A percentile compares a stretch with the other conserved stretches of the same genome.
phyloP scores from a whole-genome alignment of 2,797 vertebrate species.

The Protosalanx chinensis region DNA sequence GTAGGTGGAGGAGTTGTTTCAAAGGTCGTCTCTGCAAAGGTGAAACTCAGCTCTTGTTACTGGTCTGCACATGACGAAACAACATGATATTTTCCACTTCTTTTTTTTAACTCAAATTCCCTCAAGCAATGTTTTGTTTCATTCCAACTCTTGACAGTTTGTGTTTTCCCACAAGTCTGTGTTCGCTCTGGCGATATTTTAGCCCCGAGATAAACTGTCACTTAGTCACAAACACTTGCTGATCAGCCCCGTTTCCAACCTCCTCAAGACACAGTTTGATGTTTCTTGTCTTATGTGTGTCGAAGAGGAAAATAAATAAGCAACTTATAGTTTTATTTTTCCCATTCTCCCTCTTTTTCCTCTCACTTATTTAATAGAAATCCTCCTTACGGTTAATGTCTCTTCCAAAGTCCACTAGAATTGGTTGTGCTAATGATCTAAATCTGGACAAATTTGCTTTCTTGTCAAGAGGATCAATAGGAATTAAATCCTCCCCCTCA shows the following conservation, averaged over 20 bases:
- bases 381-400: background rate
- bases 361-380: background rate
- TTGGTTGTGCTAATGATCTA: background rate
- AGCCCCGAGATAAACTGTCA: constrained; percentile 46
- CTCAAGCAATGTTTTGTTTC: background rate
- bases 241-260: background rate
- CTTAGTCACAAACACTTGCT: constrained; percentile 44
- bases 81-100: constrained; percentile 37
- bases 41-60: no score
- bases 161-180: constrained; percentile 33
- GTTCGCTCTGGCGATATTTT: constrained; percentile 30
- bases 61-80: constrained; percentile 41
- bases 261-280: no score
- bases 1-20: background rate
- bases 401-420: background rate
- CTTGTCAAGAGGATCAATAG: constrained; percentile 16
- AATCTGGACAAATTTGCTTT: background rate
- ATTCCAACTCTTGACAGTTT: background rate
- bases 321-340: background rate
- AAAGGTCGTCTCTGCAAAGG: no score
- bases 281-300: background rate
- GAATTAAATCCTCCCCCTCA: constrained; percentile 8
- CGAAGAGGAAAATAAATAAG: no score
- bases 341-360: background rate
- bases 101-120: background rate